Conservation (phyloP, 2,113 vertebrate species). For the Nannospalax galili region DNA sequence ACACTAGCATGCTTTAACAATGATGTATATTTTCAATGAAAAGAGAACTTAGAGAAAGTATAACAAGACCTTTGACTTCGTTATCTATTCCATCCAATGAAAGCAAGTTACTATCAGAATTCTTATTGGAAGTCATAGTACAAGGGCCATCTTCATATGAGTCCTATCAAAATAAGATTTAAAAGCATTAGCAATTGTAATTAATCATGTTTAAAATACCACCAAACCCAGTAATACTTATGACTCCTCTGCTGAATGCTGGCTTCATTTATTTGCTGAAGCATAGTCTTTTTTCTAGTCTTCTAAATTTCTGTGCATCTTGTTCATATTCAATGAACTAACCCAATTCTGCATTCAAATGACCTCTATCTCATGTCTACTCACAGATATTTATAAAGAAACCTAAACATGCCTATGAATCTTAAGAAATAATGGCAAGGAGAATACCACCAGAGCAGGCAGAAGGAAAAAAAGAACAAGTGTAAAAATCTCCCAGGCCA, state of each 20-base stretch:
- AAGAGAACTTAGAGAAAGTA: conserved; percentile 70
- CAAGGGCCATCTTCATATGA: conserved; percentile 87
- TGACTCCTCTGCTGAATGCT: not conserved
- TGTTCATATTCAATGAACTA: conserved; percentile 40
- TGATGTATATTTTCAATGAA: conserved; percentile 51
- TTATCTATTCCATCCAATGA: conserved; percentile 86
- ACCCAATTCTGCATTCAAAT: conserved; percentile 35
- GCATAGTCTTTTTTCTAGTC: not conserved
- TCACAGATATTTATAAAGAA: not conserved
- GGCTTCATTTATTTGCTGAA: conserved; percentile 35
- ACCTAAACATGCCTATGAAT: not conserved
- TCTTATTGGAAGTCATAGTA: conserved; percentile 85
- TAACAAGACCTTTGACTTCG: conserved; percentile 89
- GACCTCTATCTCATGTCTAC: not conserved
- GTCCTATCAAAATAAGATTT: conserved; percentile 85
- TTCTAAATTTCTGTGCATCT: conserved; percentile 27
- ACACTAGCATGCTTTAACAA: conserved; percentile 56
- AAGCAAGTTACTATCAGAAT: conserved; percentile 87
- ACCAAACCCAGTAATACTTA: conserved; percentile 32
- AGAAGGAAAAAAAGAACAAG: not conserved
- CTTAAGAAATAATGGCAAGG: conserved; percentile 30
- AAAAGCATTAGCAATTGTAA: conserved; percentile 52
- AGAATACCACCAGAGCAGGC: not conserved
- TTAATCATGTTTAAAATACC: conserved; percentile 10
- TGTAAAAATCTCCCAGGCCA: not conserved